Conservation (phyloP, 2,888 invertebrate species). For the Tuta absoluta region DNA sequence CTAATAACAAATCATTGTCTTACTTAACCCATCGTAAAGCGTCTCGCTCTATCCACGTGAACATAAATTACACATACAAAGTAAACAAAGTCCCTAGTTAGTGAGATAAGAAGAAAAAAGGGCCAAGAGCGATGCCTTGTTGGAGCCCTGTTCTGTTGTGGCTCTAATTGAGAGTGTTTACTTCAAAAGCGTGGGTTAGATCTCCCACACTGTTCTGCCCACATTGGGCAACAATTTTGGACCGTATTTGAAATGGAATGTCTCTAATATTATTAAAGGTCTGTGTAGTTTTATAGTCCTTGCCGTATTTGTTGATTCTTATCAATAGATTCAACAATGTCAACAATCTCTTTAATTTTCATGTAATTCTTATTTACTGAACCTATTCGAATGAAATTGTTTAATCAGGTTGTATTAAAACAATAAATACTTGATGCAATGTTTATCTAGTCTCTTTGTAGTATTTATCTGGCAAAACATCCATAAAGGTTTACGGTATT, state of each 20-base stretch:
- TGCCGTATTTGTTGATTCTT: no score
- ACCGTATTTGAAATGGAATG: slow-evolving; percentile 17
- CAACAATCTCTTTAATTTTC: no score
- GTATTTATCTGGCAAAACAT: no score
- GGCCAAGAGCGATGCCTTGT: slow-evolving; percentile 11
- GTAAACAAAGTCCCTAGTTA: neutral
- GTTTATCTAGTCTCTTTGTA: no score
- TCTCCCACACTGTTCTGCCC: slow-evolving; percentile 43
- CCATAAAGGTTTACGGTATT: no score
- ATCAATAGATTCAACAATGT: no score
- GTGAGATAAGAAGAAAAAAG: slow-evolving; percentile 20
- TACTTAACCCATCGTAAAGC: slow-evolving; percentile 11
- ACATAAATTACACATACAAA: slow-evolving; percentile 3
- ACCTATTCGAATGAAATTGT: no score
- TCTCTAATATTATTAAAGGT: neutral
- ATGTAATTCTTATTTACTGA: no score
- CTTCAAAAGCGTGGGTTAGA: slow-evolving; percentile 38
- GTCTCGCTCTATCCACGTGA: neutral
- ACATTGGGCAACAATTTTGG: slow-evolving; percentile 30
- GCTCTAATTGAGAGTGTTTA: slow-evolving; percentile 38
- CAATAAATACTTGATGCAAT: no score
- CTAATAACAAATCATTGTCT: slow-evolving; percentile 8
- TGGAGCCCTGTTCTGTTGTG: slow-evolving; percentile 4
- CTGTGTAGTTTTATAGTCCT: no score
- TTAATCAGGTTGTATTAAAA: no score